These are phyloP conservation scores for Clistopyga incitator DNA, from an alignment of 2,888 invertebrate genomes.

Conservation along the genomic window DNA sequence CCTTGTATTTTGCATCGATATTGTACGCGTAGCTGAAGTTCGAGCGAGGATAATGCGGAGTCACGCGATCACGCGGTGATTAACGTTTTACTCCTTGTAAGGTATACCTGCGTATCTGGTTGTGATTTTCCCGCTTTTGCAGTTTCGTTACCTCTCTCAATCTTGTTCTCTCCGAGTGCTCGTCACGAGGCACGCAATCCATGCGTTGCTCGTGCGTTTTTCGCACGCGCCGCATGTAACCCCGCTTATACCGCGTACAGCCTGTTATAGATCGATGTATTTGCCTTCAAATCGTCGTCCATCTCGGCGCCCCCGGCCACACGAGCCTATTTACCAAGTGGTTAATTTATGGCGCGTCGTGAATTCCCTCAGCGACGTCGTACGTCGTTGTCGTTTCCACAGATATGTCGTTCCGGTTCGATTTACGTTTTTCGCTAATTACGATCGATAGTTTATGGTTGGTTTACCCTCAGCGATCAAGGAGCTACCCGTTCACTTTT, in stretches of 20 bases:
- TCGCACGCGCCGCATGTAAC: conserved; percentile 57
- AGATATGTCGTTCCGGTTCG: conserved; percentile 21
- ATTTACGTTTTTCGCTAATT: conserved; percentile 67
- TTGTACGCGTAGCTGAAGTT: conserved; percentile 43
- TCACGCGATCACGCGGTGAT: conserved; percentile 70
- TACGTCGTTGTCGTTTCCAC: conserved; percentile 60
- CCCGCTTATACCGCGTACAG: conserved; percentile 40
- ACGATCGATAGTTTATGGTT: conserved; percentile 69
- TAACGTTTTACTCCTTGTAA: conserved; percentile 65
- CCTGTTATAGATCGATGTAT: conserved; percentile 56
- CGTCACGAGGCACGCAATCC: conserved; percentile 69
- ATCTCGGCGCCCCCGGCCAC: conserved; percentile 45
- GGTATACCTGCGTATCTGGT: conserved; percentile 35
- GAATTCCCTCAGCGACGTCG: conserved; percentile 44
- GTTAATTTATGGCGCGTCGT: conserved; percentile 67
- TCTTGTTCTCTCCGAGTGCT: conserved; percentile 57
- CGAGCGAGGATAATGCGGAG: conserved; percentile 63
- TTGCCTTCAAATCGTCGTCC: conserved; percentile 58
- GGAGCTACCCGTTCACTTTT: conserved; percentile 9
- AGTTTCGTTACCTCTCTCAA: conserved; percentile 5
- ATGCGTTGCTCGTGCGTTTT: conserved; percentile 57
- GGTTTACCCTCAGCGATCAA: conserved; percentile 44
- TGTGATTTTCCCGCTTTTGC: conserved; percentile 44
- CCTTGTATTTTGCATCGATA: conserved; percentile 12
- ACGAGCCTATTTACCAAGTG: conserved; percentile 33